Evolutionary conservation across 2,888 invertebrate species (phyloP).

Genomic region (Agrotis ipsilon): DNA sequence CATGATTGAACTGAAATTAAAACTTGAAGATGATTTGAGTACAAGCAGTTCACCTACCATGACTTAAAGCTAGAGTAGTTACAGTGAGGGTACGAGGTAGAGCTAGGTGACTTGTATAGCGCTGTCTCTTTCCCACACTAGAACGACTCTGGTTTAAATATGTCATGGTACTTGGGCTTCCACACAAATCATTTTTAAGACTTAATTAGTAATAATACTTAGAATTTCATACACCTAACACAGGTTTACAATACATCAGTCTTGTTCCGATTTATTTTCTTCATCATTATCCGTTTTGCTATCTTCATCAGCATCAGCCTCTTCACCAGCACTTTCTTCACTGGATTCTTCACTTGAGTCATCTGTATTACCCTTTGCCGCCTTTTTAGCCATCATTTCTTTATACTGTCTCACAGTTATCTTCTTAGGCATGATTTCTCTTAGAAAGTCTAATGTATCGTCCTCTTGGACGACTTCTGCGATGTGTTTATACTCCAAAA

Average conservation of each 20-base stretch:
- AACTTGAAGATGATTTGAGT: not conserved
- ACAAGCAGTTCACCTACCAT: no score
- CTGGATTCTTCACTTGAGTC: constrained; percentile 83
- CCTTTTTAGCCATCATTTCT: constrained; percentile 92
- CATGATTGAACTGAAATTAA: constrained; percentile 1
- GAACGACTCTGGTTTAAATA: no score
- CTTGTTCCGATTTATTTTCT: constrained; percentile 63
- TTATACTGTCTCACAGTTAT: constrained; percentile 93
- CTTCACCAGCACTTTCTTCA: constrained; percentile 71
- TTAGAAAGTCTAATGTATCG: constrained; percentile 93
- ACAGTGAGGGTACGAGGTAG: no score
- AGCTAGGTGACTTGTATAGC: no score
- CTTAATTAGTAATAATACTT: constrained; percentile 2
- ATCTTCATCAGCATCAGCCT: constrained; percentile 67
- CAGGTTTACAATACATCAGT: not conserved
- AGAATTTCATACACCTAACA: constrained; percentile 11
- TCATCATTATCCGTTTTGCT: constrained; percentile 78
- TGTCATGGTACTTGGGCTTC: no score
- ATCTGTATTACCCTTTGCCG: constrained; percentile 75
- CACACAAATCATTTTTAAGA: no score
- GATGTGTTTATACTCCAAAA: constrained; percentile 93
- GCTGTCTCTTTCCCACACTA: no score
- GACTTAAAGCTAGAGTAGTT: no score
- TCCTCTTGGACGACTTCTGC: constrained; percentile 93
- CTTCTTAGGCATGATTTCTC: constrained; percentile 94